These are phyloP conservation scores for Nematolebias whitei DNA, from an alignment of 2,113 vertebrate species.

Conservation along the genomic window DNA sequence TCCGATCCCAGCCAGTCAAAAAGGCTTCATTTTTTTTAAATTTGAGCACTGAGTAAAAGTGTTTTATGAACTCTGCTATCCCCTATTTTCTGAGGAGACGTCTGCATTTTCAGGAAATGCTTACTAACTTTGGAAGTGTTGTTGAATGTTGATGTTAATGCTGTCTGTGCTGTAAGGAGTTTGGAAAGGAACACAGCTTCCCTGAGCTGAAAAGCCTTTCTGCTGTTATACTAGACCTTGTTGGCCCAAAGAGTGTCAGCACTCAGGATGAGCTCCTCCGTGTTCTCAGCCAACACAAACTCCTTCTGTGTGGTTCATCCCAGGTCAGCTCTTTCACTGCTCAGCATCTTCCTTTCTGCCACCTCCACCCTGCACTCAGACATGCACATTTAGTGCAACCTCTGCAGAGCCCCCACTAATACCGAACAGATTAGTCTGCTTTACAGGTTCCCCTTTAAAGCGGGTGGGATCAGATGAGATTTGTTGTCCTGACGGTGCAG, in stretches of 20 bases:
- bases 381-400: slow-evolving; percentile 44
- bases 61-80: too few species aligned
- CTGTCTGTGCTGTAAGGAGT: too few species aligned
- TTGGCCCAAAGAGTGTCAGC: slow-evolving; percentile 2
- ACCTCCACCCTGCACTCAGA: slow-evolving; percentile 13
- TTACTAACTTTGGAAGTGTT: too few species aligned
- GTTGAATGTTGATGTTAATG: too few species aligned
- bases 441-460: slow-evolving; percentile 36
- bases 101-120: too few species aligned
- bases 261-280: slow-evolving; percentile 30
- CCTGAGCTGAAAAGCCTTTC: background rate
- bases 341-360: slow-evolving; percentile 25
- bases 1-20: too few species aligned
- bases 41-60: too few species aligned
- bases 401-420: slow-evolving; percentile 53
- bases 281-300: slow-evolving; percentile 57
- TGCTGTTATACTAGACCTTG: too few species aligned
- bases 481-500: too few species aligned
- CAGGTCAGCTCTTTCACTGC: slow-evolving; percentile 53
- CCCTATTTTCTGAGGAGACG: too few species aligned
- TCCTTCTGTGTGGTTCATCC: slow-evolving; percentile 47
- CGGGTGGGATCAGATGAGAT: slow-evolving; percentile 54
- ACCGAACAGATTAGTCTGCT: slow-evolving; percentile 14
- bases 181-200: too few species aligned
- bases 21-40: too few species aligned